A percentile compares a stretch with the other conserved stretches of the same genome.
These are phyloP conservation scores for Phrynosoma platyrhinos DNA, from an alignment of 2,113 vertebrate genomes.

Conservation along the genomic window DNA sequence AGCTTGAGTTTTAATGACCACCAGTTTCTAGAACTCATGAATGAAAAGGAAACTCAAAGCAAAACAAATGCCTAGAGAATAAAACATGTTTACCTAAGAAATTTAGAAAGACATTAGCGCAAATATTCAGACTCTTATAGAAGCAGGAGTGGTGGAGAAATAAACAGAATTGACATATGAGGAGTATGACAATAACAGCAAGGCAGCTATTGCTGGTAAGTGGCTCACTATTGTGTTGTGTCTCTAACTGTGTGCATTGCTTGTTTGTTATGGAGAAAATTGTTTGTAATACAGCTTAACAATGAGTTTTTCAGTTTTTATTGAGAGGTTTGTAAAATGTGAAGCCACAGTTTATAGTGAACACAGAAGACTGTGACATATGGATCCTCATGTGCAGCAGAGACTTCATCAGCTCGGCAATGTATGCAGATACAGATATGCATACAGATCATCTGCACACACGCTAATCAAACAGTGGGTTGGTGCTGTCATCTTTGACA, in stretches of 20 bases:
- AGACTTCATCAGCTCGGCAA: not conserved
- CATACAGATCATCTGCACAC: not conserved
- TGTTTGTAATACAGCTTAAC: not conserved
- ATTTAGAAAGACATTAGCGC: not conserved
- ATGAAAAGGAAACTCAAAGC: not conserved
- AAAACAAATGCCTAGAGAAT: not conserved
- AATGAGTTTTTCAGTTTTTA: constrained; percentile 6
- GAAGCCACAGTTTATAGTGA: not conserved
- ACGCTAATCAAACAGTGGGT: not conserved
- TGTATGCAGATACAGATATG: constrained; percentile 2
- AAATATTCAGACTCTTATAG: not conserved
- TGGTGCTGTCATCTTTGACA: constrained; percentile 6
- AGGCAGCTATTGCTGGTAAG: not conserved
- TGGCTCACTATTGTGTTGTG: not conserved
- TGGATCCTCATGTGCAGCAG: not conserved
- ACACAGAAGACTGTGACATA: not conserved
- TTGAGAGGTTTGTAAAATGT: not conserved
- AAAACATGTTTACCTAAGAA: not conserved
- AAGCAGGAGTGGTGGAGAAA: not conserved
- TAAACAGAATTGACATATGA: not conserved
- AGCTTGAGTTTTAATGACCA: not conserved
- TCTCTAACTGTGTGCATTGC: not conserved
- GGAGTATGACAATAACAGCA: not conserved
- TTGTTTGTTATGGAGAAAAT: constrained; percentile 15
- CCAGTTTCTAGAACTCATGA: not conserved